phyloP scores from a whole-genome alignment of 1,140 invertebrate genomes.

The Ridgeia piscesae region DNA sequence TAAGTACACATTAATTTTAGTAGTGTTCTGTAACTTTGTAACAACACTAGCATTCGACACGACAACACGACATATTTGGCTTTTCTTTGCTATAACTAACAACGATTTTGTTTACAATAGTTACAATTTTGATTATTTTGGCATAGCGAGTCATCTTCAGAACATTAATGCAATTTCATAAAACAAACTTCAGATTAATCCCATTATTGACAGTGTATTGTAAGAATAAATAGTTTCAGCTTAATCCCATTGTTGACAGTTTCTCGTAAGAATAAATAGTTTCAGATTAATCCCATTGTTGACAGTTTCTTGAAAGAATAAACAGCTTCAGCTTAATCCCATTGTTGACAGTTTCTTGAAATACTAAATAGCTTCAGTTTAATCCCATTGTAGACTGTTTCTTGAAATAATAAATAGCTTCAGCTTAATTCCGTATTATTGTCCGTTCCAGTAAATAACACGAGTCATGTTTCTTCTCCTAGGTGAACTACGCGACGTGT shows the following conservation, averaged over 20 bases:
- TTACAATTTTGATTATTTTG: not conserved
- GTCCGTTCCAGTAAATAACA: too few species aligned
- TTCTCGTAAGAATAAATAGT: too few species aligned
- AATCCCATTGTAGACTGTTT: too few species aligned
- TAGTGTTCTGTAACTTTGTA: not conserved
- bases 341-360: too few species aligned
- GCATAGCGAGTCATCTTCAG: not conserved
- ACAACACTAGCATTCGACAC: not conserved
- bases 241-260: not conserved
- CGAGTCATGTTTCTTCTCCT: not conserved
- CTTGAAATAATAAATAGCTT: too few species aligned
- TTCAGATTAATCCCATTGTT: too few species aligned
- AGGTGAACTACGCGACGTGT: slow-evolving; percentile 66
- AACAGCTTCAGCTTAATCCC: too few species aligned
- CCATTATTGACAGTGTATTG: too few species aligned
- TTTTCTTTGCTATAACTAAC: not conserved
- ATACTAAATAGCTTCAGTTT: too few species aligned
- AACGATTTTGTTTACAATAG: not conserved
- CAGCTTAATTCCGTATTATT: too few species aligned
- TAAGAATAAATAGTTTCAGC: too few species aligned
- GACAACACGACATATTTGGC: not conserved
- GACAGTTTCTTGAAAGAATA: too few species aligned
- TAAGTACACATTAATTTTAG: not conserved
- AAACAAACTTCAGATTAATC: not conserved
- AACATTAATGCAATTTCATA: not conserved